Evolutionary conservation across 2,888 invertebrate genomes (phyloP).

Genomic region (Marronus borbonicus): DNA sequence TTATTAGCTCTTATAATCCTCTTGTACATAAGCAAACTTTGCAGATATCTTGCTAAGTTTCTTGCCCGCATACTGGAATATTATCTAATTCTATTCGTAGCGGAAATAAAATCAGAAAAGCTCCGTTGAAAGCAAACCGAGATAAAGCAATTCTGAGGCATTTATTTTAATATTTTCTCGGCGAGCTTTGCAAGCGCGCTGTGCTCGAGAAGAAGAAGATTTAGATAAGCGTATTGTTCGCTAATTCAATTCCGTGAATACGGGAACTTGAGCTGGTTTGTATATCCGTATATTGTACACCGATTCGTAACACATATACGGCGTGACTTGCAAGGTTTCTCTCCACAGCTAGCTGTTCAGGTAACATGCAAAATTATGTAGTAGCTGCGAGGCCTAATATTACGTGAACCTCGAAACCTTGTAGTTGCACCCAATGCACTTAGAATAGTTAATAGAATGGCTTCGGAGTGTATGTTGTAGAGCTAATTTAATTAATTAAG

Average conservation of each 20-base stretch:
- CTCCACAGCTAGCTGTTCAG: background rate
- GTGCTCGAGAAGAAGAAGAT: conserved; percentile 17
- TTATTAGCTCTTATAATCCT: conserved; percentile 26
- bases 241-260: conserved; percentile 32
- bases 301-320: background rate
- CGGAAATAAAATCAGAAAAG: conserved; percentile 21
- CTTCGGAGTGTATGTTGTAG: too few relatives aligned
- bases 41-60: conserved; percentile 17
- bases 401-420: too few relatives aligned
- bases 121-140: conserved; percentile 5
- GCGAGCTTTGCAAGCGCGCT: background rate
- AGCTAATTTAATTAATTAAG: too few relatives aligned
- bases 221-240: conserved; percentile 44
- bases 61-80: conserved; percentile 23
- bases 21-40: conserved; percentile 7
- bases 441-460: too few relatives aligned
- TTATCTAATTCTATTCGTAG: conserved; percentile 27
- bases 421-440: too few relatives aligned
- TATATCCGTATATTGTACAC: conserved; percentile 1
- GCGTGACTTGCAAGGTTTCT: background rate
- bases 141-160: conserved; percentile 32
- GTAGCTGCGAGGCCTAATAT: background rate
- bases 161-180: conserved; percentile 38
- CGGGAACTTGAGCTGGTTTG: background rate
- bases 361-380: background rate